A percentile compares a stretch with the other conserved stretches of the same genome.
Conservation (phyloP, 2,888 invertebrate genomes). For the Seira sanloemensis region DNA sequence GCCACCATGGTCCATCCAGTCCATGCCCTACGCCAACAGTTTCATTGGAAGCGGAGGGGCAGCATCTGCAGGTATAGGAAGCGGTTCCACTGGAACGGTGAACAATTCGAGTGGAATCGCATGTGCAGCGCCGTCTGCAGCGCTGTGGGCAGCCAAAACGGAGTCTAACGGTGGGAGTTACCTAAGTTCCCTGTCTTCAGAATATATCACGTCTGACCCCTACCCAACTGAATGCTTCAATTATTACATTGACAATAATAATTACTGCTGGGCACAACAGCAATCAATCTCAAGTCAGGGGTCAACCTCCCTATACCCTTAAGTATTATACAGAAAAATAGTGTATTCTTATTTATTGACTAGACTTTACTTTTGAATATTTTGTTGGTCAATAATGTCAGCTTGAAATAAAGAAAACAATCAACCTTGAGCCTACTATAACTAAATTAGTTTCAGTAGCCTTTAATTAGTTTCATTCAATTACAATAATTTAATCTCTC, state of each 20-base stretch:
- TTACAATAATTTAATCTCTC: too few species aligned
- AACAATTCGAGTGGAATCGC: neutral
- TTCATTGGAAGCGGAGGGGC: constrained; percentile 16
- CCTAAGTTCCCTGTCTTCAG: constrained; percentile 31
- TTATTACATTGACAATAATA: constrained; percentile 56
- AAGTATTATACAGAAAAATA: too few species aligned
- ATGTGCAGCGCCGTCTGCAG: constrained; percentile 1
- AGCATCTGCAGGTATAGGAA: neutral
- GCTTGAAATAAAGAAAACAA: too few species aligned
- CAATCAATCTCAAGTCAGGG: constrained; percentile 25
- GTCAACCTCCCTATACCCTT: constrained; percentile 19
- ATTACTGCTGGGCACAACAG: constrained; percentile 52
- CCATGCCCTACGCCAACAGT: constrained; percentile 47
- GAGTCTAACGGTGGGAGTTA: constrained; percentile 22
- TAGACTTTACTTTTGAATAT: too few species aligned
- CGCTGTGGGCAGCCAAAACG: constrained; percentile 22
- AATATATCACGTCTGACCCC: constrained; percentile 24
- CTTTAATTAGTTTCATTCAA: too few species aligned
- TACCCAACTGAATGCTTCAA: constrained; percentile 48
- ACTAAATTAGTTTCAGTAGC: too few species aligned
- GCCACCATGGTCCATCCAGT: constrained; percentile 45
- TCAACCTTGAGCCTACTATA: too few species aligned
- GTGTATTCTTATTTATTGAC: neutral
- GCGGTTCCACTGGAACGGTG: neutral
- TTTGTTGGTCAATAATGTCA: too few species aligned